Percentiles rank a stretch among this genome's conserved stretches.
phyloP scores from a whole-genome alignment of 2,888 invertebrate genomes.

The Coelinius sp. region DNA sequence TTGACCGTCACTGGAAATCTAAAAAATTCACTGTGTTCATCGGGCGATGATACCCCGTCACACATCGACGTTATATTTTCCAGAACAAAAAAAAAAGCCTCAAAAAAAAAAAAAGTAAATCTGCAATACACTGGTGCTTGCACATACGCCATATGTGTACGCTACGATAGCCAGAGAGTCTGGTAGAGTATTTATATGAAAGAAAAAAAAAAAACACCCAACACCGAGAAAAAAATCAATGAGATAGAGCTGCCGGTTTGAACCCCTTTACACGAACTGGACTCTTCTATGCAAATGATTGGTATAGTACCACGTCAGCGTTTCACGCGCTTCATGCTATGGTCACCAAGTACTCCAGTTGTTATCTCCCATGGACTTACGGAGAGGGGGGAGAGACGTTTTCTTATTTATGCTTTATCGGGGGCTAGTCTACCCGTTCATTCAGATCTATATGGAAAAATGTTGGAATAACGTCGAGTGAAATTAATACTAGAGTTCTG shows the following conservation, averaged over 20 bases:
- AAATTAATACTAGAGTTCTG: neutral
- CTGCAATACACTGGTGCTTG: neutral
- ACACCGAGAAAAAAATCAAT: slow-evolving; percentile 6
- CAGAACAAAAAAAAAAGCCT: neutral
- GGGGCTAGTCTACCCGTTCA: slow-evolving; percentile 37
- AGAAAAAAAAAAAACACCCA: neutral
- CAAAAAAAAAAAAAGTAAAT: neutral
- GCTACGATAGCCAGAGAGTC: neutral
- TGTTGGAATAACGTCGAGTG: neutral
- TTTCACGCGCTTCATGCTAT: slow-evolving; percentile 38
- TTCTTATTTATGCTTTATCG: slow-evolving; percentile 24
- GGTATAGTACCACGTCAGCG: slow-evolving; percentile 41
- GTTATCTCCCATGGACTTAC: slow-evolving; percentile 20
- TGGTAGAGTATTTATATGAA: slow-evolving; percentile 8
- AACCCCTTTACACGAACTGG: slow-evolving; percentile 31
- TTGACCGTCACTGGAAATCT: neutral
- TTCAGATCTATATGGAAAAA: neutral
- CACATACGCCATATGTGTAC: slow-evolving; percentile 22
- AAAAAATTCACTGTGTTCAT: neutral
- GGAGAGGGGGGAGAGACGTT: slow-evolving; percentile 36
- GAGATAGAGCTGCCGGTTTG: slow-evolving; percentile 18
- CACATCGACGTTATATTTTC: neutral
- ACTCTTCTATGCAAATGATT: slow-evolving; percentile 43
- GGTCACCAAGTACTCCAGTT: slow-evolving; percentile 3
- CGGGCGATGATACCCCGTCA: neutral